Evolutionary conservation across 2,888 invertebrate species (phyloP), one percentile per base, ranked within the genome.

Genomic region (Deilephila elpenor): DNA sequence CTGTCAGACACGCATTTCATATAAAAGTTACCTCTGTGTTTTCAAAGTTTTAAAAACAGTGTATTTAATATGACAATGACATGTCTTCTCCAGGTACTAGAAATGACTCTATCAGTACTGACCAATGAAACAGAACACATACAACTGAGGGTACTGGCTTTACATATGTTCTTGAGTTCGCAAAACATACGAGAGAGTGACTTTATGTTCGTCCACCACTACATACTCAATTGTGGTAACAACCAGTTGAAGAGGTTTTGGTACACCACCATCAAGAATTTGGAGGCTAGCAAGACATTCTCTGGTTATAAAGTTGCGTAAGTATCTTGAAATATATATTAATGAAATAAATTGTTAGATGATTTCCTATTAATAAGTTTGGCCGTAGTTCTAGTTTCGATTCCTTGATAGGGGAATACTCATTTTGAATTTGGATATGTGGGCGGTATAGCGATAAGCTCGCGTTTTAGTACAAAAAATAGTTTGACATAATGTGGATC

Each of bases 201-300:
- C 71, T 94, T 97, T 70, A 95, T 96, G 76, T 96, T 96, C 74
- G 91, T 97, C 3, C 96, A 96, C 83, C 96, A 96, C 86, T 96
- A 96, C 78, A 96, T 97, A 82, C 95, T 94, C 78, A 92, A 90
- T 14, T 96, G 96, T 76, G 94, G 94, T 0, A 95, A 95, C 81
- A 95, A 95, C 6, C 97, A 97, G 82, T 89, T 97, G 77, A 96
- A 96, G 77, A 95, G 97, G 78, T 97, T 96, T 86, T 97, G 96
- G 93, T 96, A 96, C 75, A 96, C 97, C 0, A 96, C 96, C 0
- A 91, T 97, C 44, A 96, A 96, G 76, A 97, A 96, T 73, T 91
- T 97, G 83, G 96, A 96, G 73, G 95, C 95, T 62, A 96, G 96
- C 0, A 96, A 96, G 73, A 86, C 86, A 2, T 96, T 96, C 82